phyloP scores from a whole-genome alignment of 2,888 invertebrate species.

The Cylindroiulus punctatus region DNA sequence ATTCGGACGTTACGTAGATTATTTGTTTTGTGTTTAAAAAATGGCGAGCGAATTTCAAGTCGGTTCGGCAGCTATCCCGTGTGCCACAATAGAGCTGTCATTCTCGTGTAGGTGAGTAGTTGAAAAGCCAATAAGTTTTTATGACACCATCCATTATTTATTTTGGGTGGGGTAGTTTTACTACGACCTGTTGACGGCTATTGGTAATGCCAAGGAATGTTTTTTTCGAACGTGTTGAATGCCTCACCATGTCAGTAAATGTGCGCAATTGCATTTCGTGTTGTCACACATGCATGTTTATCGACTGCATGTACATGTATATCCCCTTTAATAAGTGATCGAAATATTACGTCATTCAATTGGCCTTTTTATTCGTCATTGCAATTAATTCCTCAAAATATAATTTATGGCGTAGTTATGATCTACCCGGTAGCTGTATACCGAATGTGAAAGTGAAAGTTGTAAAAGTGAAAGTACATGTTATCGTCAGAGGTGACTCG shows the following conservation, averaged over 20 bases:
- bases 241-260: neutral
- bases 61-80: constrained; percentile 39
- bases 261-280: too few species aligned
- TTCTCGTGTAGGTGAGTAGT: constrained; percentile 56
- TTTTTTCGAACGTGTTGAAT: neutral
- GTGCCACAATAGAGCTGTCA: constrained; percentile 55
- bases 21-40: constrained; percentile 23
- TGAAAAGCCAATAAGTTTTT: neutral
- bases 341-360: too few species aligned
- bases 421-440: too few species aligned
- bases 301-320: too few species aligned
- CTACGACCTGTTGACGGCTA: neutral
- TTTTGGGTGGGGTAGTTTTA: constrained; percentile 9
- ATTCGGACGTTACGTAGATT: neutral
- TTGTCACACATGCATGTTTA: too few species aligned
- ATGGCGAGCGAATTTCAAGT: constrained; percentile 4
- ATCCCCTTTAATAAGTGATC: too few species aligned
- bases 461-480: too few species aligned
- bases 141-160: neutral
- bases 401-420: too few species aligned
- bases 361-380: too few species aligned
- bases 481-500: too few species aligned
- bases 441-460: too few species aligned
- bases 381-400: too few species aligned
- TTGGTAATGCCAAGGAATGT: neutral